Conservation (phyloP, 2,113 vertebrate genomes). For the Periophthalmodon schlosseri region DNA sequence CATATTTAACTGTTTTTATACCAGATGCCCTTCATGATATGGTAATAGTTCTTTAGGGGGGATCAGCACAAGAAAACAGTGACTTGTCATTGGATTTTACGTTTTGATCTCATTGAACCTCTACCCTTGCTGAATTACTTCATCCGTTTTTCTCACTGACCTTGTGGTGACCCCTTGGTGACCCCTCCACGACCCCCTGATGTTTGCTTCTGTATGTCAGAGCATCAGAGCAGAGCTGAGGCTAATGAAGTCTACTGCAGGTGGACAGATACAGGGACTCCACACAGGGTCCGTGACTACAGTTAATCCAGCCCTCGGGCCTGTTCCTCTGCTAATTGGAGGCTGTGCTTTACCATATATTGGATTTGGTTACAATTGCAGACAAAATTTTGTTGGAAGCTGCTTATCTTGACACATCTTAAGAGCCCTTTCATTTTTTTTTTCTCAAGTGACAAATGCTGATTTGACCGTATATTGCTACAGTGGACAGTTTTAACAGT, state of each 20-base stretch:
- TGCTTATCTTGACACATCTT: conserved; percentile 11
- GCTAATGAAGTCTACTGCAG: conserved; percentile 33
- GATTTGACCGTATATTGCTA: neutral
- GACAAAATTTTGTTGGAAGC: conserved; percentile 16
- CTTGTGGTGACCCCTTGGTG: conserved; percentile 22
- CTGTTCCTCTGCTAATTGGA: conserved; percentile 25
- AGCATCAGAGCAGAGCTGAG: conserved; percentile 14
- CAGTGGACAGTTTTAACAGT: neutral
- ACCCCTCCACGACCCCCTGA: neutral
- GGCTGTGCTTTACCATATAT: conserved; percentile 16
- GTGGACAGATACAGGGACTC: conserved; percentile 10
- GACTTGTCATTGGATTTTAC: neutral
- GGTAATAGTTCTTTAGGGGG: neutral
- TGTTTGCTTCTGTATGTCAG: conserved; percentile 23
- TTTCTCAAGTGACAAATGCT: neutral
- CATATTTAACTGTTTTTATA: neutral
- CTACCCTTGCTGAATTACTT: no score
- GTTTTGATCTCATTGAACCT: no score
- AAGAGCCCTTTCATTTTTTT: conserved; percentile 18
- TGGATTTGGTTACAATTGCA: conserved; percentile 16
- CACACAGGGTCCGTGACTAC: conserved; percentile 30
- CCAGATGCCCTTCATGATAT: neutral
- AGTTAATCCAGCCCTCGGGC: conserved; percentile 29
- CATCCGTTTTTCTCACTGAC: conserved; percentile 9
- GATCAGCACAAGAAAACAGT: neutral